Evolutionary conservation across 2,113 vertebrate species (phyloP).

Genomic region (Mastomys natalensis): DNA sequence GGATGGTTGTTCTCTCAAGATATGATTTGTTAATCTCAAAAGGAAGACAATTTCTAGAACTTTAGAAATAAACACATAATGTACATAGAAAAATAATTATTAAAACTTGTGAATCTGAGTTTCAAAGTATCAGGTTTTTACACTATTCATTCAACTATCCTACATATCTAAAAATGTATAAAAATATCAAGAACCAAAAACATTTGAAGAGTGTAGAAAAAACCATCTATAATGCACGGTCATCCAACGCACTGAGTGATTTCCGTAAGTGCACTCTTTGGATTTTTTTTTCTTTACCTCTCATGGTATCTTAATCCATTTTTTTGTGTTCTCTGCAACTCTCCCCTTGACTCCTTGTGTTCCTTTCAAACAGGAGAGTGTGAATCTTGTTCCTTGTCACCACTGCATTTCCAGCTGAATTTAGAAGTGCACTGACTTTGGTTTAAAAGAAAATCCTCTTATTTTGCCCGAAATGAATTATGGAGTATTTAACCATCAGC

Average conservation of each 20-base stretch:
- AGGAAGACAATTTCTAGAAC: not conserved
- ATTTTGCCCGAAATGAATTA: slow-evolving; percentile 48
- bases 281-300: not conserved
- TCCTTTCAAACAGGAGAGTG: not conserved
- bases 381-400: not conserved
- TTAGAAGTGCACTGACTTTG: slow-evolving; percentile 59
- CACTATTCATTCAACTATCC: not conserved
- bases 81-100: not conserved
- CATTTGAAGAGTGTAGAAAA: not conserved
- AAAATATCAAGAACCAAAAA: not conserved
- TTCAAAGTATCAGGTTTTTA: not conserved
- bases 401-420: slow-evolving; percentile 56
- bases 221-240: not conserved
- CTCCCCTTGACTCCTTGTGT: not conserved
- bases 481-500: not conserved
- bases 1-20: not conserved
- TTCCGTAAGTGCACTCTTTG: not conserved
- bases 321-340: slow-evolving; percentile 32
- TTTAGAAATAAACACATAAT: not conserved
- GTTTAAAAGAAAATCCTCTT: slow-evolving; percentile 25
- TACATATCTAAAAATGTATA: not conserved
- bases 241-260: not conserved
- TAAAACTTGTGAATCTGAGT: not conserved
- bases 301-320: slow-evolving; percentile 26
- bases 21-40: not conserved